Conservation (phyloP, 2,888 invertebrate species). For the Deilephila elpenor region DNA sequence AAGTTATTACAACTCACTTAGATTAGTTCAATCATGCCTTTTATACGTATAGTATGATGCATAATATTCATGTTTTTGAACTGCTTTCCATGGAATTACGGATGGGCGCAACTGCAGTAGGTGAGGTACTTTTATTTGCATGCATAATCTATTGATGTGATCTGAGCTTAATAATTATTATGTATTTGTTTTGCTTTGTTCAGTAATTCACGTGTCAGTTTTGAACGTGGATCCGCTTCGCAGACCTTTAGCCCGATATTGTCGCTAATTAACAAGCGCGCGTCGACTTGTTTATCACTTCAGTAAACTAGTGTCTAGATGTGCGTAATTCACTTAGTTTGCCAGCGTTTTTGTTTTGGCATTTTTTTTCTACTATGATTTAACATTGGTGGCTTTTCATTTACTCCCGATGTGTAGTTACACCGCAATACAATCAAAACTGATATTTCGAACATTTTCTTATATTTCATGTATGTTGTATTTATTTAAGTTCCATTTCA, state of each 20-base stretch:
- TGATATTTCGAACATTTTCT: no score
- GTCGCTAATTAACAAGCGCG: background rate
- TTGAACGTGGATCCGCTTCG: slow-evolving; percentile 4
- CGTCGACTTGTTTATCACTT: background rate
- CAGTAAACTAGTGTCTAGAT: background rate
- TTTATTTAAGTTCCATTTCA: background rate
- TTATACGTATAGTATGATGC: background rate
- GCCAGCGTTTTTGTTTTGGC: background rate
- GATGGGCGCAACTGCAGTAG: slow-evolving; percentile 7
- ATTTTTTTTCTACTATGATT: background rate
- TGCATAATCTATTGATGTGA: background rate
- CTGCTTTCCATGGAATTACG: slow-evolving; percentile 7
- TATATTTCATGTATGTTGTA: no score
- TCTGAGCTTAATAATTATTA: background rate
- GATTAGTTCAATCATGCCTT: background rate
- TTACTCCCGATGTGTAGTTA: no score
- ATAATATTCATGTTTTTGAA: background rate
- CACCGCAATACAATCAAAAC: no score
- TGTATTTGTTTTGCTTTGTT: background rate
- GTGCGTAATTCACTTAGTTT: background rate
- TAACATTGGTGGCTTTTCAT: no score
- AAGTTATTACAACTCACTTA: no score
- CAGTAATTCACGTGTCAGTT: background rate
- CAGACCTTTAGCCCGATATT: background rate
- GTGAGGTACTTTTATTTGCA: background rate